Conservation (phyloP, 2,113 vertebrate species). For the Anas platyrhynchos region DNA sequence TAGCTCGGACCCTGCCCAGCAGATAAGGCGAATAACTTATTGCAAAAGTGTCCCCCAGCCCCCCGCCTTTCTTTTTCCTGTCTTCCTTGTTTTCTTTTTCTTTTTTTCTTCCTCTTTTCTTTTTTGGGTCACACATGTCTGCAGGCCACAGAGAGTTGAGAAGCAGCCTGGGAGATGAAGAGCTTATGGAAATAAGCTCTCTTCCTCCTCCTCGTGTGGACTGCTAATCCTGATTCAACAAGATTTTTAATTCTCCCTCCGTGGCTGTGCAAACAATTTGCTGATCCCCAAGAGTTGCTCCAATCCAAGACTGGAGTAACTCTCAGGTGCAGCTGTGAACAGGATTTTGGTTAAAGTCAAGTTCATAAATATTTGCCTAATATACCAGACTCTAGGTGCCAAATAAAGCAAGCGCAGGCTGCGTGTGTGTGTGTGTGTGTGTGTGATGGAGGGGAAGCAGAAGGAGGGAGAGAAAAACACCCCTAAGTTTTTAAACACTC, state of each 20-base stretch:
- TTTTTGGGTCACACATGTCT: constrained; percentile 59
- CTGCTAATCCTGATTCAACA: constrained; percentile 38
- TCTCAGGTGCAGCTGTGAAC: constrained; percentile 50
- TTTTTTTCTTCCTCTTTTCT: neutral
- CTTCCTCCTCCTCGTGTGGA: neutral
- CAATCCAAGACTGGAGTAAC: constrained; percentile 45
- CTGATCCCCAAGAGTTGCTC: constrained; percentile 40
- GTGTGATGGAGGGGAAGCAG: neutral
- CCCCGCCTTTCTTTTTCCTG: no score
- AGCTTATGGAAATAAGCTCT: constrained; percentile 68
- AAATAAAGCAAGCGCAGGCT: constrained; percentile 30
- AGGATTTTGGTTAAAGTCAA: constrained; percentile 66
- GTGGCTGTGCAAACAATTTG: constrained; percentile 66
- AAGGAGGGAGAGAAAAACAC: neutral
- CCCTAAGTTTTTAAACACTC: constrained; percentile 57
- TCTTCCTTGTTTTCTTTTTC: no score
- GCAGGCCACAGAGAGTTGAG: constrained; percentile 48
- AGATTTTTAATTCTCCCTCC: constrained; percentile 33
- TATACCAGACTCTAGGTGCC: constrained; percentile 50
- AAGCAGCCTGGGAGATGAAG: constrained; percentile 54
- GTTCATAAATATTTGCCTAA: constrained; percentile 71
- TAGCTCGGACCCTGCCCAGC: neutral
- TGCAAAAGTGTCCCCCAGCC: no score
- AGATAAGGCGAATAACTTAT: neutral
- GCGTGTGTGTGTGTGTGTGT: neutral